phyloP scores from a whole-genome alignment of 1,140 invertebrate genomes.

The Maconellicoccus hirsutus region DNA sequence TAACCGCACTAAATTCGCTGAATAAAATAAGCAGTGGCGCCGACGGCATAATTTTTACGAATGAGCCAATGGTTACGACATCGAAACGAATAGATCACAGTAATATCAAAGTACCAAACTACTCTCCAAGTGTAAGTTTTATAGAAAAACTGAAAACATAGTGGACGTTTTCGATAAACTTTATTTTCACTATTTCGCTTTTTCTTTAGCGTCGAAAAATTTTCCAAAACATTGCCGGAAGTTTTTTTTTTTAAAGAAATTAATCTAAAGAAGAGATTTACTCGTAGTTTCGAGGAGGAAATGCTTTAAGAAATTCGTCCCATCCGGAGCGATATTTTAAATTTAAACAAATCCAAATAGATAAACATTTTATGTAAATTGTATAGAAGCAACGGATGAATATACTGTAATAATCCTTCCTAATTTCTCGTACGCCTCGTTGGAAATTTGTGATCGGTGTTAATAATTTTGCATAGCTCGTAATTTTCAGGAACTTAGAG shows the following conservation, averaged over 20 bases:
- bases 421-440: background rate
- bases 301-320: too few relatives aligned
- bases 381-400: too few relatives aligned
- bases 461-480: background rate
- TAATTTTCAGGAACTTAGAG: background rate
- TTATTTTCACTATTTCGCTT: background rate
- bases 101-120: background rate
- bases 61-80: background rate
- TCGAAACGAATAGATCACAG: background rate
- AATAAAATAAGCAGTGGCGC: background rate
- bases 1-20: background rate
- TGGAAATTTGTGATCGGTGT: background rate
- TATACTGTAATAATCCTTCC: background rate
- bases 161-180: conserved; percentile 1
- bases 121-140: background rate
- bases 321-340: too few relatives aligned
- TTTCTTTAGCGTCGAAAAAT: too few relatives aligned
- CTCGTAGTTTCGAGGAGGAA: too few relatives aligned
- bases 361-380: too few relatives aligned
- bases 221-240: too few relatives aligned
- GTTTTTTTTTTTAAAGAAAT: too few relatives aligned
- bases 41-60: background rate
- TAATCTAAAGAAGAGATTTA: too few relatives aligned
- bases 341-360: too few relatives aligned
- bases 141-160: background rate